Conservation (phyloP, 2,888 invertebrate species). For the Mactromeris polynyma region DNA sequence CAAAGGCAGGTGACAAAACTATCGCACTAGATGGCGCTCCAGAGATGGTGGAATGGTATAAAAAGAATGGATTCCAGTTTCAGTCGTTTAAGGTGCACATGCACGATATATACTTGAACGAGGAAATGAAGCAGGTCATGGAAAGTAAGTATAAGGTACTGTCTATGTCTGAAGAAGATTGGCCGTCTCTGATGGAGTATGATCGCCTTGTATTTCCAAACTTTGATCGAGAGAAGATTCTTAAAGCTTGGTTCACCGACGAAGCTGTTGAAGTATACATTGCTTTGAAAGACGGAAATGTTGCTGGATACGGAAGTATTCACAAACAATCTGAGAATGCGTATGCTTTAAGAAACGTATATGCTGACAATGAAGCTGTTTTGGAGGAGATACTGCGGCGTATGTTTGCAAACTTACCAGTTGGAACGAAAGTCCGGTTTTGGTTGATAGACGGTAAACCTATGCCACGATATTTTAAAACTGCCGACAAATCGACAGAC, state of each 20-base stretch:
- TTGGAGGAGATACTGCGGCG: constrained; percentile 16
- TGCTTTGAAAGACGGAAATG: background rate
- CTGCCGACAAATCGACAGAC: background rate
- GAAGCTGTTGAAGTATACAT: constrained; percentile 14
- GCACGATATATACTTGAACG: background rate
- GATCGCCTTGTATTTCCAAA: constrained; percentile 32
- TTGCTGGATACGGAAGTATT: constrained; percentile 39
- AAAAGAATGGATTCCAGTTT: constrained; percentile 27
- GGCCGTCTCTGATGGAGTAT: constrained; percentile 36
- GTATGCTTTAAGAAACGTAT: constrained; percentile 21
- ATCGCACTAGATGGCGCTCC: constrained; percentile 38
- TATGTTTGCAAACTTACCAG: constrained; percentile 16
- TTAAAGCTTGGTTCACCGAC: constrained; percentile 34
- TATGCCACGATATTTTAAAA: constrained; percentile 24
- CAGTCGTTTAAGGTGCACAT: constrained; percentile 24
- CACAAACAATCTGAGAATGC: constrained; percentile 22
- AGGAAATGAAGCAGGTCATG: constrained; percentile 25
- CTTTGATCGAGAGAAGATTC: constrained; percentile 34
- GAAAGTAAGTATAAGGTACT: background rate
- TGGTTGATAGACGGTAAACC: constrained; percentile 24
- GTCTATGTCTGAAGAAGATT: constrained; percentile 17
- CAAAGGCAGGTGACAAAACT: constrained; percentile 21
- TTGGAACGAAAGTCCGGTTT: constrained; percentile 11
- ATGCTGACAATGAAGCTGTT: constrained; percentile 23
- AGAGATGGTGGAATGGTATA: constrained; percentile 36